These are phyloP conservation scores for Idaea aversata DNA, from an alignment of 2,888 invertebrate species.

Conservation along the genomic window DNA sequence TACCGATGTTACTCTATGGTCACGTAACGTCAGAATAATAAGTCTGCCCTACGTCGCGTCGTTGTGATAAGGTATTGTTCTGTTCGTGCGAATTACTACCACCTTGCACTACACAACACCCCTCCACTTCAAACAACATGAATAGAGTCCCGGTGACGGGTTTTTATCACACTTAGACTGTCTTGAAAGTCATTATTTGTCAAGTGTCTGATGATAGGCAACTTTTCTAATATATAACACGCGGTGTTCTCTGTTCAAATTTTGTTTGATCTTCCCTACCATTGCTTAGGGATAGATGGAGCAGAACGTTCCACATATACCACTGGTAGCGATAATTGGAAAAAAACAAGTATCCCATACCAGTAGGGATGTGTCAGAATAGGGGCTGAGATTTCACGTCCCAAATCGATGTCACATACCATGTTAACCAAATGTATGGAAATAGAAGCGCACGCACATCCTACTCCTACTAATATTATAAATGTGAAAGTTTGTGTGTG, in stretches of 20 bases:
- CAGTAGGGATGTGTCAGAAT: too few species aligned
- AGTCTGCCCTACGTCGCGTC: conserved; percentile 27
- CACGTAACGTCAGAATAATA: conserved; percentile 24
- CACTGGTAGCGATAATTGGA: too few species aligned
- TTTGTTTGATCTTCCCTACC: not conserved
- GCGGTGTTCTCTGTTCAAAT: not conserved
- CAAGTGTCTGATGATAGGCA: conserved; percentile 2
- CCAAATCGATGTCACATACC: too few species aligned
- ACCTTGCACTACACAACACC: conserved; percentile 42
- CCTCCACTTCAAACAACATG: conserved; percentile 46
- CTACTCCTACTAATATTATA: too few species aligned
- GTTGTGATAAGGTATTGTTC: conserved; percentile 59
- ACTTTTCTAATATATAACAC: not conserved
- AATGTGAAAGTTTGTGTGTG: too few species aligned
- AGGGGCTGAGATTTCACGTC: too few species aligned
- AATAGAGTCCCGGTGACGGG: conserved; percentile 29
- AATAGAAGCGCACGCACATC: too few species aligned
- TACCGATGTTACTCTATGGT: conserved; percentile 17
- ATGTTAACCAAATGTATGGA: too few species aligned
- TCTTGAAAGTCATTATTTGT: conserved; percentile 25
- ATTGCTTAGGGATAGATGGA: not conserved
- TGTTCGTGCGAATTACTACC: conserved; percentile 56
- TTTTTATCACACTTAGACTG: conserved; percentile 29
- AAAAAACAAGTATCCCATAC: too few species aligned
- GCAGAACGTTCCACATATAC: too few species aligned